phyloP scores from a whole-genome alignment of 2,113 vertebrate species.

The Australoheros scitulus region DNA sequence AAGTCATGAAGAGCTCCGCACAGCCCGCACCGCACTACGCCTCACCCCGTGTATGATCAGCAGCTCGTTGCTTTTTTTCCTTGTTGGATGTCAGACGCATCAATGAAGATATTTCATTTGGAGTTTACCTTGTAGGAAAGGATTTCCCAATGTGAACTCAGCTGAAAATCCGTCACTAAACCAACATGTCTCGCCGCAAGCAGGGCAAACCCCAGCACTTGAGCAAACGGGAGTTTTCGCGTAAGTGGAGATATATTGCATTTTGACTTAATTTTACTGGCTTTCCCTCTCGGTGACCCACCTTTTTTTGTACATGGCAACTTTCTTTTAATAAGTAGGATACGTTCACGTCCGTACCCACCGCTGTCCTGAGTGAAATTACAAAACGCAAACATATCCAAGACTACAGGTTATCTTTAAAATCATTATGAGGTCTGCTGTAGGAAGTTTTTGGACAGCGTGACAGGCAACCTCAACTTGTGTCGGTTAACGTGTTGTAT shows the following conservation, averaged over 20 bases:
- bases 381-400: constrained; percentile 9
- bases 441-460: constrained; percentile 42
- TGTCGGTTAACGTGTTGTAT: constrained; percentile 37
- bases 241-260: constrained; percentile 87
- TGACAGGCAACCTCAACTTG: constrained; percentile 23
- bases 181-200: constrained; percentile 99
- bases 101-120: constrained; percentile 96
- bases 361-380: constrained; percentile 39
- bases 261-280: constrained; percentile 60
- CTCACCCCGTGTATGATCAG: constrained; percentile 90
- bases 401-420: neutral
- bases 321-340: constrained; percentile 43
- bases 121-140: constrained; percentile 88
- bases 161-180: constrained; percentile 79
- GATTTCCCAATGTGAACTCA: constrained; percentile 79
- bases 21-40: constrained; percentile 88
- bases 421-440: neutral
- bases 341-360: constrained; percentile 10
- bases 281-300: constrained; percentile 1
- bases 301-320: constrained; percentile 8
- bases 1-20: constrained; percentile 94
- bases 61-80: constrained; percentile 75
- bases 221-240: constrained; percentile 99
- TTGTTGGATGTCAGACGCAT: constrained; percentile 93
- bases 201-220: constrained; percentile 99